phyloP scores from a whole-genome alignment of 1,140 invertebrate species.

The Lepidotrigona ventralis region DNA sequence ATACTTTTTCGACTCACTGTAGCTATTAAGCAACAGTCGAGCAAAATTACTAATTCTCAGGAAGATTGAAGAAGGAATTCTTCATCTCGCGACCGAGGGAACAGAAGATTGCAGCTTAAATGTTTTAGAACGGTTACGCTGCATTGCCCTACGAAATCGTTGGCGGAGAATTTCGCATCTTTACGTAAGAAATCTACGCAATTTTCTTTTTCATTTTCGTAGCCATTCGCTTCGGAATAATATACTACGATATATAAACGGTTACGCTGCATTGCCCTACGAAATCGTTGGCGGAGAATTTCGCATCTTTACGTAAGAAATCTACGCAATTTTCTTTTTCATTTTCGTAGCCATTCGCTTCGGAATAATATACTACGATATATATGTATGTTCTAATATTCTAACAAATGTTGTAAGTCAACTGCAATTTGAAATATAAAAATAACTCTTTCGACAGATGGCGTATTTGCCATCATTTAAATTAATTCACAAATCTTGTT shows the following conservation, averaged over 20 bases:
- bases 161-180: background rate
- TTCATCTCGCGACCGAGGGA: constrained; percentile 12
- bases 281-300: background rate
- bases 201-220: constrained; percentile 20
- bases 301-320: background rate
- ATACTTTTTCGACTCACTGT: too few relatives aligned
- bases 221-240: constrained; percentile 26
- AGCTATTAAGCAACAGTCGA: background rate
- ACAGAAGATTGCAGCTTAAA: constrained; percentile 4
- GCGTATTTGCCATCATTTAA: background rate
- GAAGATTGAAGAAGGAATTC: constrained; percentile 49
- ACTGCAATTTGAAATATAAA: background rate
- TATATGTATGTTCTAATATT: background rate
- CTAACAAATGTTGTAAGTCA: background rate
- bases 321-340: background rate
- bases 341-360: constrained; percentile 33
- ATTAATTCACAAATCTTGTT: constrained; percentile 6
- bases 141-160: background rate
- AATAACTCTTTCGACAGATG: background rate
- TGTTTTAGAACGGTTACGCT: constrained; percentile 26
- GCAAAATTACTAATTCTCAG: constrained; percentile 39
- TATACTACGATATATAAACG: background rate
- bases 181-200: background rate
- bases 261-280: background rate
- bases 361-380: background rate